Conservation (phyloP, 2,113 vertebrate genomes). For the Aleadryas rufinucha region DNA sequence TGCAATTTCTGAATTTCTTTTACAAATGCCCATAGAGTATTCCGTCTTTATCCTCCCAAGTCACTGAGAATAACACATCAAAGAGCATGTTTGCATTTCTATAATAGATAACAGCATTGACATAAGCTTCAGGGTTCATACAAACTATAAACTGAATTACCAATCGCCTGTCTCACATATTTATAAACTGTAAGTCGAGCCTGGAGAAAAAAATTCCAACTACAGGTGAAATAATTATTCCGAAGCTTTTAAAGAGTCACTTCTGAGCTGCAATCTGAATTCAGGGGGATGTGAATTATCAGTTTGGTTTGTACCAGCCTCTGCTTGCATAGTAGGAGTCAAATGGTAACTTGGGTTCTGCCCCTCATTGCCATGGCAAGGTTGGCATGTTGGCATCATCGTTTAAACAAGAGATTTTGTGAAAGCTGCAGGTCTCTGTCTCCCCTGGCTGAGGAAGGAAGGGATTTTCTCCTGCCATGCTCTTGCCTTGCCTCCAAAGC, state of each 20-base stretch:
- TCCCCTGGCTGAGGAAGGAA: not conserved
- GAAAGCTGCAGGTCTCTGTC: not conserved
- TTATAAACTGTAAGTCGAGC: slow-evolving; percentile 72
- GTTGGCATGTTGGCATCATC: rapidly evolving
- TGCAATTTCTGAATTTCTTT: slow-evolving; percentile 64
- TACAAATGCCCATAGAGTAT: slow-evolving; percentile 60
- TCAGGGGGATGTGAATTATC: not conserved
- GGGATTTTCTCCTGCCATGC: not conserved
- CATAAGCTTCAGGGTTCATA: slow-evolving; percentile 74
- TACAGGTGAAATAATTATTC: slow-evolving; percentile 63
- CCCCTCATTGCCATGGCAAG: not conserved
- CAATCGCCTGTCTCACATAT: slow-evolving; percentile 70
- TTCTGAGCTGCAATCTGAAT: not conserved
- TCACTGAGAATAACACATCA: slow-evolving; percentile 79
- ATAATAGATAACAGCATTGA: slow-evolving; percentile 77
- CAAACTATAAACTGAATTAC: slow-evolving; percentile 73
- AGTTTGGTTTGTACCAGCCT: not conserved
- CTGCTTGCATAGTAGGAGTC: not conserved
- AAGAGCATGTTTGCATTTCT: slow-evolving; percentile 77
- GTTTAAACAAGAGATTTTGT: not conserved
- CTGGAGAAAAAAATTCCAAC: slow-evolving; percentile 56
- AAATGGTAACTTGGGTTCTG: not conserved
- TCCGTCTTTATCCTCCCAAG: slow-evolving; percentile 70
- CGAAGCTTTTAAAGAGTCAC: not conserved
- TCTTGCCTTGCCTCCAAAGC: not conserved